phyloP scores from a whole-genome alignment of 2,888 invertebrate species.

The Nycteola revayana region DNA sequence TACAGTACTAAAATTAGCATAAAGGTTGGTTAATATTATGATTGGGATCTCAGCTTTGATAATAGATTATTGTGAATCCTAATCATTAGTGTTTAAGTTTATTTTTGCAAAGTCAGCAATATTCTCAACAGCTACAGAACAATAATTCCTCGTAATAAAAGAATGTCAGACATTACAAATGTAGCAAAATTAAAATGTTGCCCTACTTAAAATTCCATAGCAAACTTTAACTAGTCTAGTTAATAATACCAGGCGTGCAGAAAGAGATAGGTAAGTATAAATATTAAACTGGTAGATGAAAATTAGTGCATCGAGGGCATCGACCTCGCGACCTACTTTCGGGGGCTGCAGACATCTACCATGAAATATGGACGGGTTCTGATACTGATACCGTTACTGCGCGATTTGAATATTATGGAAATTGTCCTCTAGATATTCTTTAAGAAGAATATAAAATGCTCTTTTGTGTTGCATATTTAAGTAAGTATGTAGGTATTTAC shows the following conservation, averaged over 20 bases:
- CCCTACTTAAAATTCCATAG: no score
- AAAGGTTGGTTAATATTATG: no score
- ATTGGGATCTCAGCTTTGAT: no score
- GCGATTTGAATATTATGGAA: constrained; percentile 27
- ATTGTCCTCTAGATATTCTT: constrained; percentile 10
- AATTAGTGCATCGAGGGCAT: constrained; percentile 38
- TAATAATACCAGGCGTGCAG: constrained; percentile 19
- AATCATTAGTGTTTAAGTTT: no score
- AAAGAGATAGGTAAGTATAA: constrained; percentile 22
- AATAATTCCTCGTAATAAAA: no score
- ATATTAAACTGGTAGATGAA: constrained; percentile 30
- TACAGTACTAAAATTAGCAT: no score
- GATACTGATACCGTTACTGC: constrained; percentile 29
- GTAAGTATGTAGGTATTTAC: no score
- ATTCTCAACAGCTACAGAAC: no score
- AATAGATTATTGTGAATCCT: no score
- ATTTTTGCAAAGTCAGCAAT: no score
- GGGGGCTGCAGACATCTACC: constrained; percentile 32
- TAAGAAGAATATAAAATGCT: not conserved
- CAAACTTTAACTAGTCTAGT: not conserved
- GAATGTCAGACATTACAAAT: no score
- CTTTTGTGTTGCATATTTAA: no score
- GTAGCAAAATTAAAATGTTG: not conserved
- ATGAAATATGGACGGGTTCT: constrained; percentile 31
- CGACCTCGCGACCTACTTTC: constrained; percentile 46